These are phyloP conservation scores for Forbesichthys papilliferus DNA, from an alignment of 2,113 vertebrate genomes.

Conservation along the genomic window DNA sequence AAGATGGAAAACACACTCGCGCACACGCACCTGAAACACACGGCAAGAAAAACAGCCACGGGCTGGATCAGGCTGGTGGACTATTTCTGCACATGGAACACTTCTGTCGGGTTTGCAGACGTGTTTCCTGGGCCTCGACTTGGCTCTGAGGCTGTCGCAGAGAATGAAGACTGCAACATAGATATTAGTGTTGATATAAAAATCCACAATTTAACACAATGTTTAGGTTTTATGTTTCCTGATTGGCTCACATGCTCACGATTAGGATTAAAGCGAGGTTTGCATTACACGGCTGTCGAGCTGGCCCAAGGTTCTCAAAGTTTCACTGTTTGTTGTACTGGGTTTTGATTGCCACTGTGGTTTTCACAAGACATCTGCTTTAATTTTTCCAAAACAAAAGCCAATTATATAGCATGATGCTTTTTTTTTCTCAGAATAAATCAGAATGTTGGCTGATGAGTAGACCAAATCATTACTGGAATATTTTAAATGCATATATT, in stretches of 20 bases:
- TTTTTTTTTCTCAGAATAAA: slow-evolving; percentile 1
- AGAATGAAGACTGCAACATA: slow-evolving; percentile 22
- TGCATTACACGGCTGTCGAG: slow-evolving; percentile 10
- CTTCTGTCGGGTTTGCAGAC: slow-evolving; percentile 18
- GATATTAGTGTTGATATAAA: slow-evolving; percentile 34
- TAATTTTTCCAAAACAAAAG: background rate
- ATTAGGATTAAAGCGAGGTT: slow-evolving; percentile 38
- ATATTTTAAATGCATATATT: background rate
- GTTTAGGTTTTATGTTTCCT: slow-evolving; percentile 38
- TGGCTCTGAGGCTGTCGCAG: slow-evolving; percentile 25
- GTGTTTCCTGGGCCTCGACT: slow-evolving; percentile 26
- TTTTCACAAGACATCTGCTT: background rate
- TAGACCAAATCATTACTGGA: background rate
- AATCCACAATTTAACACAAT: background rate
- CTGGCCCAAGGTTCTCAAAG: background rate
- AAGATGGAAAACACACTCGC: slow-evolving; percentile 30
- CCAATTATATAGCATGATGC: background rate
- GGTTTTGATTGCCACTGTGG: slow-evolving; percentile 44
- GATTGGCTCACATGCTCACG: slow-evolving; percentile 50
- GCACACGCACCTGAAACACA: slow-evolving; percentile 41
- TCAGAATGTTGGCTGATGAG: slow-evolving; percentile 4
- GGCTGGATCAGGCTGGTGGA: slow-evolving; percentile 38
- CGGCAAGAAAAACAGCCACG: slow-evolving; percentile 29
- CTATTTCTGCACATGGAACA: background rate
- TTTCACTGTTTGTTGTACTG: slow-evolving; percentile 50